A percentile compares a stretch with the other conserved stretches of the same genome.
phyloP scores from a whole-genome alignment of 2,113 vertebrate species.

The Aptenodytes forsteri region DNA sequence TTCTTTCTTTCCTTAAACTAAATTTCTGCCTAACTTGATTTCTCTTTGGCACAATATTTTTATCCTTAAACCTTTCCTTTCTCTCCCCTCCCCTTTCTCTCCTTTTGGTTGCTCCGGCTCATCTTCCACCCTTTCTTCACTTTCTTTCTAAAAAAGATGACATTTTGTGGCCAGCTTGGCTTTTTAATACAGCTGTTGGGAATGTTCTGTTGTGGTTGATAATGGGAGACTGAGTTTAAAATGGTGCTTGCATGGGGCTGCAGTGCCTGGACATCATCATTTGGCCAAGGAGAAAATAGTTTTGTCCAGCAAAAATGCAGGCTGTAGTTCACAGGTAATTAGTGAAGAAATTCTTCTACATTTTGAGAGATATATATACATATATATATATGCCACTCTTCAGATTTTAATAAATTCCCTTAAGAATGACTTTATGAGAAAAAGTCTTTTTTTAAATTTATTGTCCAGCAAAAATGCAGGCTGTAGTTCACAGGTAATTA shows the following conservation, averaged over 20 bases:
- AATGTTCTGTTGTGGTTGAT: not conserved
- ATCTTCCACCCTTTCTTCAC: not conserved
- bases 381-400: not conserved
- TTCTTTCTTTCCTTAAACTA: not conserved
- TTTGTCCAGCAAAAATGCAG: not conserved
- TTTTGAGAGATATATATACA: not conserved
- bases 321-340: not conserved
- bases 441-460: not conserved
- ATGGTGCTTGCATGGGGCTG: not conserved
- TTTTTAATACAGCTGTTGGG: not conserved
- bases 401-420: not conserved
- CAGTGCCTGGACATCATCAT: not conserved
- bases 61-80: not conserved
- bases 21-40: not conserved
- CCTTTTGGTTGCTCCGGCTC: not conserved
- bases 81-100: not conserved
- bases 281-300: not conserved
- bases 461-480: no score
- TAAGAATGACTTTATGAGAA: not conserved
- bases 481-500: no score
- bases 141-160: not conserved
- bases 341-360: not conserved
- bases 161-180: not conserved
- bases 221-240: not conserved
- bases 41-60: not conserved